phyloP scores from a whole-genome alignment of 2,797 vertebrate genomes.

The Pangasius larnaudii region DNA sequence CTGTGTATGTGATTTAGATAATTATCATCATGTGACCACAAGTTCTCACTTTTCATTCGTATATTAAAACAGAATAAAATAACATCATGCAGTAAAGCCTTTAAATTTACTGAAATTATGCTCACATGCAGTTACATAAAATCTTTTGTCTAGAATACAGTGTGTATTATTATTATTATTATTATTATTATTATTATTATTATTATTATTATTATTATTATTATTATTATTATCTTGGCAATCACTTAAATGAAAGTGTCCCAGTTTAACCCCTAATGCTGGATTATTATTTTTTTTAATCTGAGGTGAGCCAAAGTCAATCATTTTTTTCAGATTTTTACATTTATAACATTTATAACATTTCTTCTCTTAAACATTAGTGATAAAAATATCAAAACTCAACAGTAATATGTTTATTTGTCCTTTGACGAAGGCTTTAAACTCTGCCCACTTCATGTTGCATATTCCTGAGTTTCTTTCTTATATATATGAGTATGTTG shows the following conservation, averaged over 20 bases:
- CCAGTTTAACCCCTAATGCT: too few species aligned
- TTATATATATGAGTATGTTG: not conserved
- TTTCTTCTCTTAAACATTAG: not conserved
- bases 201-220: too few species aligned
- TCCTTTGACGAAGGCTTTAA: not conserved
- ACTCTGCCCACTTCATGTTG: not conserved
- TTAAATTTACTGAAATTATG: not conserved
- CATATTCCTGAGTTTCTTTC: not conserved
- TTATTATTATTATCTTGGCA: too few species aligned
- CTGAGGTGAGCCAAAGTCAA: too few species aligned
- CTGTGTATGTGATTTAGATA: not conserved
- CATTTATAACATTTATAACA: not conserved
- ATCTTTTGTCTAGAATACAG: too few species aligned
- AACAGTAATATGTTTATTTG: not conserved
- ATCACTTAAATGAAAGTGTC: too few species aligned
- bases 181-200: too few species aligned
- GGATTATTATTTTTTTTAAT: too few species aligned
- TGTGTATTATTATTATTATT: too few species aligned
- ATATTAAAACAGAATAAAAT: too few species aligned
- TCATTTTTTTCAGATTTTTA: too few species aligned
- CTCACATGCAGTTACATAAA: too few species aligned
- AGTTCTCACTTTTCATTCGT: not conserved
- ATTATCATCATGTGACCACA: not conserved
- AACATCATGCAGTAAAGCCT: not conserved
- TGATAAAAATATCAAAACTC: not conserved